phyloP scores from a whole-genome alignment of 2,888 invertebrate species.

The Drosophila acutilabella region DNA sequence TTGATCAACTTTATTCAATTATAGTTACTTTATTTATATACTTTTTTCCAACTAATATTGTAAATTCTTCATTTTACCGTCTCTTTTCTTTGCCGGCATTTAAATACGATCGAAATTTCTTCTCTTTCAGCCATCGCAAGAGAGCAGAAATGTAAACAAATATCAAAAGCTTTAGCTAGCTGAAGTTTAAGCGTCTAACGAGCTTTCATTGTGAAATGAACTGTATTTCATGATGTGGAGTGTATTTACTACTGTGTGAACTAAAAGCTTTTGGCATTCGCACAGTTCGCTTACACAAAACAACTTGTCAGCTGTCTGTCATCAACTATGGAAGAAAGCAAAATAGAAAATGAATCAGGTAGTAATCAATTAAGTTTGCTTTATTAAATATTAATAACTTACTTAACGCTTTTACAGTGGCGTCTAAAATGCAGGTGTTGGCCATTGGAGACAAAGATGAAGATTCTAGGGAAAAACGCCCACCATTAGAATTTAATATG shows the following conservation, averaged over 20 bases:
- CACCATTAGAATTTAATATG: background rate
- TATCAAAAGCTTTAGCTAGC: background rate
- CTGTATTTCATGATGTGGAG: constrained; percentile 1
- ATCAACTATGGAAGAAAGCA: constrained; percentile 18
- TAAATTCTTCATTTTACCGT: too few relatives aligned
- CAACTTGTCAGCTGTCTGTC: background rate
- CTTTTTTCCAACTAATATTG: too few relatives aligned
- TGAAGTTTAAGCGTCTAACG: background rate
- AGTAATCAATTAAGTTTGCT: background rate
- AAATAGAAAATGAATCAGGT: constrained; percentile 4
- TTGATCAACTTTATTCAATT: too few relatives aligned
- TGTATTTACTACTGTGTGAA: background rate
- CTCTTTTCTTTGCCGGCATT: too few relatives aligned
- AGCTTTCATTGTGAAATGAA: constrained; percentile 19
- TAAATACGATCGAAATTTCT: too few relatives aligned
- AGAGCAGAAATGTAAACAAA: background rate
- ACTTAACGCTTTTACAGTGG: background rate
- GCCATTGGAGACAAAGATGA: constrained; percentile 33
- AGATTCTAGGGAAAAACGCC: constrained; percentile 3
- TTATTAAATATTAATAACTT: background rate
- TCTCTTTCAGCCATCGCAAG: too few relatives aligned
- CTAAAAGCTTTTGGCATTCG: constrained; percentile 6
- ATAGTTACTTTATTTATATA: too few relatives aligned
- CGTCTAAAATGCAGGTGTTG: constrained; percentile 19
- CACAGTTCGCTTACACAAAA: background rate